A percentile compares a stretch with the other conserved stretches of the same genome.
phyloP scores from a whole-genome alignment of 23 tunicate genomes.

The Phallusia fumigata region DNA sequence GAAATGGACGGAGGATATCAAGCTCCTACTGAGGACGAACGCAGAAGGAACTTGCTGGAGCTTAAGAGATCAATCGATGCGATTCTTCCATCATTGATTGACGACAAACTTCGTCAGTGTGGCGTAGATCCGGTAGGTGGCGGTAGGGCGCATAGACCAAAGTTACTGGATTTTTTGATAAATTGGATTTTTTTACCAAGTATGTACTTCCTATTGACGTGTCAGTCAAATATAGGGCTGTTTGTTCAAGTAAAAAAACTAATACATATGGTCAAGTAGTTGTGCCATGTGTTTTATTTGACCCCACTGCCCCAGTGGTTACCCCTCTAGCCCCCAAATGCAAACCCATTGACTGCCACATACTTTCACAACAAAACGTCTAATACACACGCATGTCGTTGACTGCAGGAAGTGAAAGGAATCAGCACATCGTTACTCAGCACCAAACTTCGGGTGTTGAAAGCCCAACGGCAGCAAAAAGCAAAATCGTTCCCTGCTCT shows the following conservation, averaged over 20 bases:
- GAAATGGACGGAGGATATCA: constrained; percentile 2
- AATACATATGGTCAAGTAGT: too few relatives aligned
- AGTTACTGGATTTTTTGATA: too few relatives aligned
- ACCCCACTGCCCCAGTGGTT: too few relatives aligned
- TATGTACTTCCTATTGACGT: too few relatives aligned
- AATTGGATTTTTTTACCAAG: too few relatives aligned
- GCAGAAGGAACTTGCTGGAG: not conserved
- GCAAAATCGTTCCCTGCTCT: constrained; percentile 4
- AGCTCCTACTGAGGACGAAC: not conserved
- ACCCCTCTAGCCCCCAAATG: too few relatives aligned
- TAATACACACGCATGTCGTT: not conserved
- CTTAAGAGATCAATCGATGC: constrained; percentile 16
- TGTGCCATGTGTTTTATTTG: too few relatives aligned
- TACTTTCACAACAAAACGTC: too few relatives aligned
- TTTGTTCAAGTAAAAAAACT: too few relatives aligned
- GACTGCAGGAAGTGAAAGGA: constrained; percentile 1
- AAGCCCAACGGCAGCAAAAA: constrained; percentile 19
- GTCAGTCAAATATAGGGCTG: too few relatives aligned
- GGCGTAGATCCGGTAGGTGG: constrained; percentile 42
- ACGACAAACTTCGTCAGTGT: constrained; percentile 27
- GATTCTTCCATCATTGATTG: constrained; percentile 16
- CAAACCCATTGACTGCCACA: too few relatives aligned
- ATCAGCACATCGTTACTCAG: not conserved
- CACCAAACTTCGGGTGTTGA: constrained; percentile 15
- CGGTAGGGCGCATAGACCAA: too few relatives aligned